A percentile compares a stretch with the other conserved stretches of the same genome.
These are phyloP conservation scores for Andricus curvator DNA, from an alignment of 2,888 invertebrate species.

Conservation along the genomic window DNA sequence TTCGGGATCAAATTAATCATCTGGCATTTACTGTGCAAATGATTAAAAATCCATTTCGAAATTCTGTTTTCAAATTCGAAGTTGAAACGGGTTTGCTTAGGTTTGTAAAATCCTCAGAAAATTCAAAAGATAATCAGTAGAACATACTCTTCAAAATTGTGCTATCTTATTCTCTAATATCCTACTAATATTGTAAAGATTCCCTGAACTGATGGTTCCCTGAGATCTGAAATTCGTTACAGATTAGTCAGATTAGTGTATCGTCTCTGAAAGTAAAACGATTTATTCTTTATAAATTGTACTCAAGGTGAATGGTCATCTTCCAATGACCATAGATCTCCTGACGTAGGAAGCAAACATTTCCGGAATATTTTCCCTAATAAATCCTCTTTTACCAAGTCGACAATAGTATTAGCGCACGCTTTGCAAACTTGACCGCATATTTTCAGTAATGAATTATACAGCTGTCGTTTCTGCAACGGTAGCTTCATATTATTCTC, in stretches of 20 bases:
- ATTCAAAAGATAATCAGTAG: too few species aligned
- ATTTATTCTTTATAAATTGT: constrained; percentile 9
- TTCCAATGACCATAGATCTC: not conserved
- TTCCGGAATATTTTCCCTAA: constrained; percentile 29
- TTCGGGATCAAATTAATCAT: too few species aligned
- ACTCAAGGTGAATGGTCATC: not conserved
- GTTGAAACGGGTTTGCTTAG: not conserved
- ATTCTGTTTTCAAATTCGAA: not conserved
- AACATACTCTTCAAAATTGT: not conserved
- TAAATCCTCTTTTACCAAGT: constrained; percentile 24
- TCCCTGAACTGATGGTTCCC: not conserved
- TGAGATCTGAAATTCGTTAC: not conserved
- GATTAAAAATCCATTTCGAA: constrained; percentile 20
- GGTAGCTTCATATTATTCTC: constrained; percentile 37
- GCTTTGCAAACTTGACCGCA: constrained; percentile 20
- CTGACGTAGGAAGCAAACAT: not conserved
- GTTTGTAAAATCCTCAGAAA: too few species aligned
- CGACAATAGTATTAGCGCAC: constrained; percentile 29
- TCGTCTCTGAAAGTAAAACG: not conserved
- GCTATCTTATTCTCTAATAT: not conserved
- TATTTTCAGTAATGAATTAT: constrained; percentile 35
- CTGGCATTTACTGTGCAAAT: not conserved
- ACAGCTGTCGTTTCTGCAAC: constrained; percentile 42
- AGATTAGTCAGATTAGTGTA: not conserved
- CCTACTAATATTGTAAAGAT: not conserved